phyloP scores from a whole-genome alignment of 2,113 vertebrate species.

The Ageneiosus marmoratus region DNA sequence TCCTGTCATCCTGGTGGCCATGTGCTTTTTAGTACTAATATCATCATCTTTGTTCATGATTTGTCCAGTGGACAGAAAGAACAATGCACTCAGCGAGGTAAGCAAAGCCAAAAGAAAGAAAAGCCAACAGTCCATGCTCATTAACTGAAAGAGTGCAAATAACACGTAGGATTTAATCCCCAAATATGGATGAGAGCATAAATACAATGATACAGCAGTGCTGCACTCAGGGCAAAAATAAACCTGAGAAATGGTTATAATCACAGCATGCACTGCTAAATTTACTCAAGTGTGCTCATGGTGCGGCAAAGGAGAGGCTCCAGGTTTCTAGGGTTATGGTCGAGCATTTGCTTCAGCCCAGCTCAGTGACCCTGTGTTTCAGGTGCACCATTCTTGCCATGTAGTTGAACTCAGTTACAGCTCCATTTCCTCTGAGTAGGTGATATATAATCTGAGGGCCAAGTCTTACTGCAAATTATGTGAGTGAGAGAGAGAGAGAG shows the following conservation, averaged over 20 bases:
- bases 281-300: slow-evolving; percentile 5
- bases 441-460: slow-evolving; percentile 67
- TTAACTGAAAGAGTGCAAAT: slow-evolving; percentile 53
- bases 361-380: slow-evolving; percentile 52
- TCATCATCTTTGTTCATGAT: slow-evolving; percentile 52
- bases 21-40: slow-evolving; percentile 50
- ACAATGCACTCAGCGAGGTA: slow-evolving; percentile 17
- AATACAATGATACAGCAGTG: slow-evolving; percentile 29
- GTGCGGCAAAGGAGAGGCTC: not conserved
- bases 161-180: slow-evolving; percentile 9
- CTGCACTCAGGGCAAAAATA: slow-evolving; percentile 36
- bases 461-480: slow-evolving; percentile 41
- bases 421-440: slow-evolving; percentile 69
- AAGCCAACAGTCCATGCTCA: slow-evolving; percentile 51
- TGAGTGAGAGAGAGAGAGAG: slow-evolving; percentile 12
- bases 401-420: slow-evolving; percentile 45
- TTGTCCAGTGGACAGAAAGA: not conserved
- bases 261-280: slow-evolving; percentile 34
- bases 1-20: slow-evolving; percentile 6
- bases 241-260: slow-evolving; percentile 37
- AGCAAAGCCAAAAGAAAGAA: slow-evolving; percentile 23
- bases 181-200: slow-evolving; percentile 44
- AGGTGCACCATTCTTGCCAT: slow-evolving; percentile 6
- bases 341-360: slow-evolving; percentile 9
- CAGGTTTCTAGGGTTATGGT: not conserved